Evolutionary conservation across 2,888 invertebrate genomes (phyloP).

Genomic region (Polydrusus tereticollis): DNA sequence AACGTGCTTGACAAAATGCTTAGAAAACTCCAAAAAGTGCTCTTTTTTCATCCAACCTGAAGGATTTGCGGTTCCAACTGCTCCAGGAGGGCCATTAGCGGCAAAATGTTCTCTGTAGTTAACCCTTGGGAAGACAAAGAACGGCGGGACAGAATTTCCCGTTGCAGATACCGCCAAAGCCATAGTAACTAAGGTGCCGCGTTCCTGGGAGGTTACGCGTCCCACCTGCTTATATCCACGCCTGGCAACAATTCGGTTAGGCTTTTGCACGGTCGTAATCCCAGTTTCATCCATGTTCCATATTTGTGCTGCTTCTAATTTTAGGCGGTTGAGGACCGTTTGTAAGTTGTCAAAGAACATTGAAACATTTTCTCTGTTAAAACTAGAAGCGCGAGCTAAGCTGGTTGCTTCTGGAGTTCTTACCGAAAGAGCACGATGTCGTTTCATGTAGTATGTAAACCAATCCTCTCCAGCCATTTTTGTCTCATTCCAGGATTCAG

Average conservation of each 20-base stretch:
- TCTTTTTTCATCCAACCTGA: constrained; percentile 1
- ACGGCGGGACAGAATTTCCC: too few species aligned
- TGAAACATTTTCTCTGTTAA: constrained; percentile 19
- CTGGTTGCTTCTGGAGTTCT: not conserved
- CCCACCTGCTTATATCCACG: constrained; percentile 12
- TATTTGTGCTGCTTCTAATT: constrained; percentile 15
- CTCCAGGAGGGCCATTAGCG: constrained; percentile 17
- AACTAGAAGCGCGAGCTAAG: constrained; percentile 9
- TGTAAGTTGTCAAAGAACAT: constrained; percentile 7
- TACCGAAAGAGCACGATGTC: too few species aligned
- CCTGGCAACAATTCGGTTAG: constrained; percentile 12
- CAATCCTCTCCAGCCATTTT: too few species aligned
- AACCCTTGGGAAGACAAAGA: too few species aligned
- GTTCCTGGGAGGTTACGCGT: constrained; percentile 5
- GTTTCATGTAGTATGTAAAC: too few species aligned
- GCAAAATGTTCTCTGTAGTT: not conserved
- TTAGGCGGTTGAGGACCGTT: constrained; percentile 17
- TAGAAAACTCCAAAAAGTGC: too few species aligned
- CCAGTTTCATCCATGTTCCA: not conserved
- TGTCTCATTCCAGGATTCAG: too few species aligned
- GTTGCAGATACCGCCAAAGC: not conserved
- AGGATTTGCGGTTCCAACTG: constrained; percentile 12
- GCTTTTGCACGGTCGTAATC: constrained; percentile 9
- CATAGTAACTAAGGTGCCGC: constrained; percentile 20
- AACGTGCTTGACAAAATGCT: too few species aligned